Conservation (phyloP, 2,888 invertebrate species). For the Aspidapion aeneum region DNA sequence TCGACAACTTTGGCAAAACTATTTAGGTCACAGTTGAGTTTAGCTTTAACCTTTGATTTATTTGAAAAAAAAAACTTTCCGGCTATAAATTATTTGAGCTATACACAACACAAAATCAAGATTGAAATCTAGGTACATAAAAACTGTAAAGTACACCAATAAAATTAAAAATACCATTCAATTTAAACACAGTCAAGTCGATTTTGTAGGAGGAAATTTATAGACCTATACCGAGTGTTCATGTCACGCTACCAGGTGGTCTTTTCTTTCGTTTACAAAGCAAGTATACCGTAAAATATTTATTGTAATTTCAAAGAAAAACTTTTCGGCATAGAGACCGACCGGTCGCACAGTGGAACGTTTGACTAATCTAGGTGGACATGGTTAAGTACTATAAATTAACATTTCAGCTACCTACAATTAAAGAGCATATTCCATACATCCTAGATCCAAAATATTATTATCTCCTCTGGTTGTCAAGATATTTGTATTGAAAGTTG, state of each 20-base stretch:
- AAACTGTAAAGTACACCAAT: constrained; percentile 12
- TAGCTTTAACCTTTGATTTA: not conserved
- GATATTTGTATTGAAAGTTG: too few relatives aligned
- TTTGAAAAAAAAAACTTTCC: not conserved
- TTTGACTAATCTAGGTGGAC: too few relatives aligned
- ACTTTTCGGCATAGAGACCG: too few relatives aligned
- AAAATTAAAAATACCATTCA: constrained; percentile 18
- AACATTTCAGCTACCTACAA: too few relatives aligned
- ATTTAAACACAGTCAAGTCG: not conserved
- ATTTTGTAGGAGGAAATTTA: not conserved
- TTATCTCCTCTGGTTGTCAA: too few relatives aligned
- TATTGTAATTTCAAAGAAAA: too few relatives aligned
- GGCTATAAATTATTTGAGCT: not conserved
- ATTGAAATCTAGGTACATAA: constrained; percentile 11
- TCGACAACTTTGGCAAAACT: not conserved
- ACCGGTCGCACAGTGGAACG: too few relatives aligned
- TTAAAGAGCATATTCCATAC: too few relatives aligned
- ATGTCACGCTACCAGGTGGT: not conserved
- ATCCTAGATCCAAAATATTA: too few relatives aligned
- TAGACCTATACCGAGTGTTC: not conserved
- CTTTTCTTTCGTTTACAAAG: too few relatives aligned
- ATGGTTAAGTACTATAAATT: too few relatives aligned
- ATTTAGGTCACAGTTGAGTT: not conserved
- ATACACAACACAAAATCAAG: not conserved
- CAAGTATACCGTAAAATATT: too few relatives aligned